Evolutionary conservation across 2,113 vertebrate species (phyloP).

Genomic region (Embiotoca jacksoni): DNA sequence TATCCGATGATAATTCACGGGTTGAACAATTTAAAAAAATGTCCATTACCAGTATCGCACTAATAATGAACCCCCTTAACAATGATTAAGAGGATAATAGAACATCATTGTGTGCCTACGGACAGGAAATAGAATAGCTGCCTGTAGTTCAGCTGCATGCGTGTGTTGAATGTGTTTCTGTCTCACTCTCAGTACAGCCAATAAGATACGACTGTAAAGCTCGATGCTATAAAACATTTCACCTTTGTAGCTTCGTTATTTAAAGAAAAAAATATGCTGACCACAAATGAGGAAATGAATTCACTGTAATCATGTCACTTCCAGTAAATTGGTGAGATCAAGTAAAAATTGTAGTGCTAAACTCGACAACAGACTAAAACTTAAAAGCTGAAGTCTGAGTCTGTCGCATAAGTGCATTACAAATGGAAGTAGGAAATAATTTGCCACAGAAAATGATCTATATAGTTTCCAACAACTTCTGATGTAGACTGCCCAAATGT

Average conservation of each 20-base stretch:
- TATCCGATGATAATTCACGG: slow-evolving; percentile 16
- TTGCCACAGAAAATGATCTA: too few species aligned
- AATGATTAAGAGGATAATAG: slow-evolving; percentile 37
- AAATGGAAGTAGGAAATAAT: too few species aligned
- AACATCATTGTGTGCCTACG: slow-evolving; percentile 7
- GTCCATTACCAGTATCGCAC: slow-evolving; percentile 29
- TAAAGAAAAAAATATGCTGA: not conserved
- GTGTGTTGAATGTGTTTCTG: slow-evolving; percentile 3
- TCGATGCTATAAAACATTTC: not conserved
- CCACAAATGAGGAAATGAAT: not conserved
- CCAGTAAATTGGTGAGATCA: not conserved
- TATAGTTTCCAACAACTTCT: too few species aligned
- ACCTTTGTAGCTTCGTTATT: not conserved
- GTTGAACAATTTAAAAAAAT: slow-evolving; percentile 6
- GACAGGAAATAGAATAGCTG: slow-evolving; percentile 32
- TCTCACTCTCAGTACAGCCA: not conserved
- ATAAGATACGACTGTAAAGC: not conserved
- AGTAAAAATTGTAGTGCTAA: not conserved
- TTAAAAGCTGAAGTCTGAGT: not conserved
- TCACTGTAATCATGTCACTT: not conserved
- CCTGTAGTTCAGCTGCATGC: not conserved
- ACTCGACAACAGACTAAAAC: not conserved
- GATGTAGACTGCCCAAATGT: too few species aligned
- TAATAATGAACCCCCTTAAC: slow-evolving; percentile 35
- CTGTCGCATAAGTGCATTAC: too few species aligned